These are phyloP conservation scores for Cochlearius cochlearius DNA, from an alignment of 2,113 vertebrate species.

Conservation along the genomic window DNA sequence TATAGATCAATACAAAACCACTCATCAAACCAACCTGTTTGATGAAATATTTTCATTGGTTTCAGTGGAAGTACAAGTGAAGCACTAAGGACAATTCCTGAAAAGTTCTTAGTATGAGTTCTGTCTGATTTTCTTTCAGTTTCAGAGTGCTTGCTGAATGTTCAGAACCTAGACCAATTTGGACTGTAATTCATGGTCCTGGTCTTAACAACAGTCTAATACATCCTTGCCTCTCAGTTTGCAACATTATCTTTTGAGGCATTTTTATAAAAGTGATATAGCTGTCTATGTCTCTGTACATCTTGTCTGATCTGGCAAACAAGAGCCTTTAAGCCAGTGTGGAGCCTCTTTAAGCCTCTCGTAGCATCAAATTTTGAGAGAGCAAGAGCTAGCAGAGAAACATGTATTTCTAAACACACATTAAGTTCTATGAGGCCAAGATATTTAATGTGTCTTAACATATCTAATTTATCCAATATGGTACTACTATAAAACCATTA, in stretches of 20 bases:
- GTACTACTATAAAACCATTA: not conserved
- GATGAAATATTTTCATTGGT: not conserved
- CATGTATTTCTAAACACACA: not conserved
- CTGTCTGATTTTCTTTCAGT: not conserved
- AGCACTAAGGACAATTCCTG: not conserved
- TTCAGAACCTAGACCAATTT: not conserved
- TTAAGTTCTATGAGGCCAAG: not conserved
- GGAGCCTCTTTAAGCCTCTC: too few species aligned
- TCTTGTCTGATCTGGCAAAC: not conserved
- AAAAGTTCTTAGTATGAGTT: not conserved
- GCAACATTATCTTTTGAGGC: not conserved
- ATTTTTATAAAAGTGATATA: not conserved
- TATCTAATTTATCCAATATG: not conserved
- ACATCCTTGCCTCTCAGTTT: not conserved
- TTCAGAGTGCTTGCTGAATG: not conserved
- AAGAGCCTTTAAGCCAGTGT: not conserved
- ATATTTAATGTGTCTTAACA: not conserved
- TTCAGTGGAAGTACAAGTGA: not conserved
- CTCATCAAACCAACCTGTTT: not conserved
- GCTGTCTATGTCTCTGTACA: not conserved
- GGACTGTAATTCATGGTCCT: not conserved
- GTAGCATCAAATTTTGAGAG: not conserved
- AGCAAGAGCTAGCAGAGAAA: not conserved
- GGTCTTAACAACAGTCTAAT: not conserved
- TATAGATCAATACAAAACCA: not conserved